Percentiles rank a stretch among this genome's conserved stretches.
Evolutionary conservation across 92 coral and sea anemone species (phyloP).

Genomic region (Siderastrea radians): DNA sequence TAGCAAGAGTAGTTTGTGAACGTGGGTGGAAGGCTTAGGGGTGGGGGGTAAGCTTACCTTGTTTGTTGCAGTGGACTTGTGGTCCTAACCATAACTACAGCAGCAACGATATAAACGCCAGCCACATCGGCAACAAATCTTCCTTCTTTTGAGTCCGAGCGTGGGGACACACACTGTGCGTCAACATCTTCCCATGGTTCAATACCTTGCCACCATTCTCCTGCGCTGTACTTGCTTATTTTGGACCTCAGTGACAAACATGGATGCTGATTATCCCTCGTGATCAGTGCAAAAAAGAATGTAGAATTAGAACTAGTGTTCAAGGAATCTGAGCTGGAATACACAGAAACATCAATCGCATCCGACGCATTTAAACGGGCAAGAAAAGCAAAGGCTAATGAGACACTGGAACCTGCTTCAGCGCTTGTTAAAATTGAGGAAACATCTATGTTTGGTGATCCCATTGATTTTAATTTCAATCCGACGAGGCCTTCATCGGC

Average conservation of each 20-base stretch:
- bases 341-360: slow-evolving; percentile 32
- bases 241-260: slow-evolving; percentile 29
- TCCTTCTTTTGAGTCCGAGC: slow-evolving; percentile 44
- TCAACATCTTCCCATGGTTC: slow-evolving; percentile 54
- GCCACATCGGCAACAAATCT: slow-evolving; percentile 51
- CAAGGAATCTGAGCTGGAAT: slow-evolving; percentile 14
- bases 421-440: slow-evolving; percentile 8
- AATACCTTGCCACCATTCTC: slow-evolving; percentile 49
- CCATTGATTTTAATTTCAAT: slow-evolving; percentile 25
- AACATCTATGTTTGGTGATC: not conserved
- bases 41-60: not conserved
- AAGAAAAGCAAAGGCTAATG: slow-evolving; percentile 50
- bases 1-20: no score
- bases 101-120: slow-evolving; percentile 66
- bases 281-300: slow-evolving; percentile 54
- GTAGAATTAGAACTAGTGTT: slow-evolving; percentile 9
- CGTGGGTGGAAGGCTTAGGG: no score
- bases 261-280: not conserved
- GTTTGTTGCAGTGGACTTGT: not conserved
- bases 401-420: slow-evolving; percentile 20
- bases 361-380: slow-evolving; percentile 43
- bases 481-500: slow-evolving; percentile 2
- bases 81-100: slow-evolving; percentile 22
- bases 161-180: slow-evolving; percentile 8
- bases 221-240: slow-evolving; percentile 21